These are phyloP conservation scores for Ormyrus pomaceus DNA, from an alignment of 2,888 invertebrate genomes.

Conservation along the genomic window DNA sequence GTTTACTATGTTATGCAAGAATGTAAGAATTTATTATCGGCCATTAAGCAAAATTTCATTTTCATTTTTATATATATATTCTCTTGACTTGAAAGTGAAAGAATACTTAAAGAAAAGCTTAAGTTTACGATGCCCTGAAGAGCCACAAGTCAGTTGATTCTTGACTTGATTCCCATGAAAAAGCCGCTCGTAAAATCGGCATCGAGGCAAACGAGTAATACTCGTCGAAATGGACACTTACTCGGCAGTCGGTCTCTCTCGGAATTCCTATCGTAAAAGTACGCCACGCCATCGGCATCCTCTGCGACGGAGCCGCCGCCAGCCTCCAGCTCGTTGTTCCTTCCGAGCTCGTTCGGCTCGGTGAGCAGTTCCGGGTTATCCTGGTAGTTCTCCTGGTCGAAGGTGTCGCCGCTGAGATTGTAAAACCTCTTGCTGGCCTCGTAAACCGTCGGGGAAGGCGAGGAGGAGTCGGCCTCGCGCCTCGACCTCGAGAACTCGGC, in stretches of 20 bases:
- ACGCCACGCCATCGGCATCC: slow-evolving; percentile 74
- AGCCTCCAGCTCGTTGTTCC: slow-evolving; percentile 47
- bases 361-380: slow-evolving; percentile 52
- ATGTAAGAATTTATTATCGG: too few species aligned
- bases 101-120: not conserved
- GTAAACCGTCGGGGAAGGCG: slow-evolving; percentile 17
- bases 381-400: slow-evolving; percentile 71
- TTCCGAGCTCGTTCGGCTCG: slow-evolving; percentile 49
- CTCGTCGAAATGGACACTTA: slow-evolving; percentile 45
- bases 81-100: not conserved
- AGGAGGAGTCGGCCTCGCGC: slow-evolving; percentile 14
- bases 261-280: slow-evolving; percentile 76
- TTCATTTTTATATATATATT: not conserved
- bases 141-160: not conserved
- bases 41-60: too few species aligned
- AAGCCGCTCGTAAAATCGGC: not conserved
- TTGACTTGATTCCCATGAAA: not conserved
- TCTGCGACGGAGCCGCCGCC: slow-evolving; percentile 41
- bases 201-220: too few species aligned
- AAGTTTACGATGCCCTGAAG: not conserved
- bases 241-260: slow-evolving; percentile 64
- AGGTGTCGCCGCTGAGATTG: slow-evolving; percentile 77
- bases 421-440: slow-evolving; percentile 64
- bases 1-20: too few species aligned
- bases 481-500: slow-evolving; percentile 47